Percentiles rank a stretch among this genome's conserved stretches.
phyloP scores from a whole-genome alignment of 2,888 invertebrate genomes.

The Troilus luridus region DNA sequence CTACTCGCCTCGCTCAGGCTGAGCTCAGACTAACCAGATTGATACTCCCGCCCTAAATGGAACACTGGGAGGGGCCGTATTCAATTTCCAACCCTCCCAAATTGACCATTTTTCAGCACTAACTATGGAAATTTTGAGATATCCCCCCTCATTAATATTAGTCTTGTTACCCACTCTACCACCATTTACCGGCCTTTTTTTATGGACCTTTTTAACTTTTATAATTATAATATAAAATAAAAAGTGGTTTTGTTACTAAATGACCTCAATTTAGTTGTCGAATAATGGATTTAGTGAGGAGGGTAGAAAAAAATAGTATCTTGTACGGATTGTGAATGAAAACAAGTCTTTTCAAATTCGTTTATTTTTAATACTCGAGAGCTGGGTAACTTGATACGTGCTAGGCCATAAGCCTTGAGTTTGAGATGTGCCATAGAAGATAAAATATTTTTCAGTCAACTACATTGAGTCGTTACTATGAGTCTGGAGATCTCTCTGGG shows the following conservation, averaged over 20 bases:
- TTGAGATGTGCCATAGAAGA: no score
- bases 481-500: no score
- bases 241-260: neutral
- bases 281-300: no score
- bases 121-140: neutral
- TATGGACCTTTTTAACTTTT: neutral
- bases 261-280: no score
- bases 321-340: no score
- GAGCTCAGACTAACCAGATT: neutral
- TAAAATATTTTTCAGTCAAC: no score
- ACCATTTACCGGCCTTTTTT: neutral
- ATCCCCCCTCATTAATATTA: neutral
- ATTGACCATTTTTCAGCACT: slow-evolving; percentile 3
- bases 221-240: neutral
- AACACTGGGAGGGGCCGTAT: neutral
- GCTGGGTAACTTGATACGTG: no score
- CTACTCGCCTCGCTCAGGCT: neutral
- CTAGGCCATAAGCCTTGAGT: no score
- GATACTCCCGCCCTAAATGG: neutral
- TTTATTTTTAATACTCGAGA: no score
- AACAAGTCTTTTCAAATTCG: no score
- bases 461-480: no score
- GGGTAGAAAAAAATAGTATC: no score
- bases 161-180: neutral
- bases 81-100: neutral